Evolutionary conservation across 2,113 vertebrate species (phyloP), one percentile per base, ranked within the genome.

Genomic region (Hemibagrus wyckioides): DNA sequence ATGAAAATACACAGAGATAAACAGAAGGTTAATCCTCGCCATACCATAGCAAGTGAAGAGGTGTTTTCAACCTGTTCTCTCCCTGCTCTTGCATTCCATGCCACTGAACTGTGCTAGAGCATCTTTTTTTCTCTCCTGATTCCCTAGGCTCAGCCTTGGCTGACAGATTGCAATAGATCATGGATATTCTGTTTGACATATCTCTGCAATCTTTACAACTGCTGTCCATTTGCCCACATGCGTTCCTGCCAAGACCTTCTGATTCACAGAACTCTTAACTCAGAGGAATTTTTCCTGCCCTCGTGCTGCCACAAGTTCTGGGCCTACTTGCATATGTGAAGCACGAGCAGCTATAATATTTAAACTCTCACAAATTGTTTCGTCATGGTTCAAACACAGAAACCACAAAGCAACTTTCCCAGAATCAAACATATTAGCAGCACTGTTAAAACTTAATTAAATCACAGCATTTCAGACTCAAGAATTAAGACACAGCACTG

Each of bases 181-280:
- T 80, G 61, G 82, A 92, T 77, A 92, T 91, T 91, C 91, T 94
- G 94, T 95, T 94, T 95, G 93, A 95, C 95, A 94, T 95, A 94
- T 93, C 92, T 92, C 63, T 84, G 92, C 90, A 92, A 92, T 94
- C 92, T 95, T 93, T 93, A 94, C 92, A 94, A 95, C 92, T 92
- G 93, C 91, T 93, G 94, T 95, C 94, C 91, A 92, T 93, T 94
- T 94, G 94, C 92, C 93, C 92, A 92, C 91, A 92, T 91, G 89
- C 90, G 88, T 91, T 93, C 89, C 92, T 94, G 93, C 93, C 93
- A 94, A 94, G 91, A 87, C 84, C 86, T 87, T 90, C 91, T 90
- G 90, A 94, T 92, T 94, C 93, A 93, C 93, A 93, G 90, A 93
- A 93, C 87, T 92, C 89, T 93, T 93, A 91, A 93, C 90, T 90